These are phyloP conservation scores for Hypomecis atomaria DNA, from an alignment of 2,888 invertebrate species.

Conservation along the genomic window DNA sequence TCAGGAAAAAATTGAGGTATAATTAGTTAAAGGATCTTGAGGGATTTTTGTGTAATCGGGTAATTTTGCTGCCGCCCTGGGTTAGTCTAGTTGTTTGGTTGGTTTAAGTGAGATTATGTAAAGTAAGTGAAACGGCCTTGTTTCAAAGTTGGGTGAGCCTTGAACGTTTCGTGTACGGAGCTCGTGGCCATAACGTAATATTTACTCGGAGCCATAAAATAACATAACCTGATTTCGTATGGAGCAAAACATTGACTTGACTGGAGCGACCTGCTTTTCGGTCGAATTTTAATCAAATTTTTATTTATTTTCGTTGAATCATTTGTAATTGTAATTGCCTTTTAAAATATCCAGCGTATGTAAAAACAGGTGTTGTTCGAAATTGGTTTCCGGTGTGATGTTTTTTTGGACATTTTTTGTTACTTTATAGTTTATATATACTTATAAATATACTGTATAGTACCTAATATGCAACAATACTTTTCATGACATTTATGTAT, in stretches of 20 bases:
- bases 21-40: slow-evolving; percentile 47
- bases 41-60: slow-evolving; percentile 41
- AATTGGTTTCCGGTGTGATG: too few relatives aligned
- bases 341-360: too few relatives aligned
- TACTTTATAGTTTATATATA: too few relatives aligned
- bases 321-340: too few relatives aligned
- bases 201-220: slow-evolving; percentile 29
- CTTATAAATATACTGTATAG: too few relatives aligned
- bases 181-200: slow-evolving; percentile 14
- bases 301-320: too few relatives aligned
- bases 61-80: slow-evolving; percentile 32
- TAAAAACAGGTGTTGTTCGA: too few relatives aligned
- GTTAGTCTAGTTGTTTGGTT: slow-evolving; percentile 32
- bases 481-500: too few relatives aligned
- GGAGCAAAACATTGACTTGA: slow-evolving; percentile 13
- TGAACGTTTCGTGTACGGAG: slow-evolving; percentile 24
- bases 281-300: background rate
- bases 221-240: slow-evolving; percentile 23
- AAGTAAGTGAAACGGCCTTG: slow-evolving; percentile 19
- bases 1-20: slow-evolving; percentile 43
- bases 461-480: too few relatives aligned
- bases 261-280: background rate
- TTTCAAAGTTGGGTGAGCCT: slow-evolving; percentile 15
- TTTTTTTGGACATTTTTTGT: too few relatives aligned
- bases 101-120: slow-evolving; percentile 23